These are phyloP conservation scores for Phenganax subtilis DNA, from an alignment of 92 coral and sea anemone species.

Conservation along the genomic window DNA sequence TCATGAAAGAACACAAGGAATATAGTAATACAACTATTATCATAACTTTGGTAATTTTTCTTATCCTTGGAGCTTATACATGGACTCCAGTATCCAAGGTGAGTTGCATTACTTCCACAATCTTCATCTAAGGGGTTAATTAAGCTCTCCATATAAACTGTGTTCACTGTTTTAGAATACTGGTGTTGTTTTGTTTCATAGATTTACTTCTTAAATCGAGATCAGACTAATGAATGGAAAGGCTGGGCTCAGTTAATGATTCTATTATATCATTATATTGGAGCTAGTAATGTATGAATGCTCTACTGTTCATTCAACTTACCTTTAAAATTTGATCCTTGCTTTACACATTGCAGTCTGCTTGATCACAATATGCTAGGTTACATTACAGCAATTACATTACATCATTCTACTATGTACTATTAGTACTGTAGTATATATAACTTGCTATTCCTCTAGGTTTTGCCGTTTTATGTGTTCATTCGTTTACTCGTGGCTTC, in stretches of 20 bases:
- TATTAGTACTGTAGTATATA: too few species aligned
- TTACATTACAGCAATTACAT: too few species aligned
- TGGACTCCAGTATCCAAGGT: conserved; percentile 83
- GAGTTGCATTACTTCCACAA: not conserved
- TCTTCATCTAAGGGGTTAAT: not conserved
- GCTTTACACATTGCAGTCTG: too few species aligned
- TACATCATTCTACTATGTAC: too few species aligned
- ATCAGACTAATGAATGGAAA: conserved; percentile 87
- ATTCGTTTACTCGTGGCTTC: conserved; percentile 90
- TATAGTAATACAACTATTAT: conserved; percentile 67
- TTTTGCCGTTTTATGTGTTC: conserved; percentile 87
- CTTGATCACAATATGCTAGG: too few species aligned
- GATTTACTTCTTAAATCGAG: conserved; percentile 70
- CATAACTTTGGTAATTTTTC: conserved; percentile 55
- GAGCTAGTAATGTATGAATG: conserved; percentile 75
- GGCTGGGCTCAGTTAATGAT: conserved; percentile 96
- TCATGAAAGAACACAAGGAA: conserved; percentile 87
- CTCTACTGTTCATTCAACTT: too few species aligned
- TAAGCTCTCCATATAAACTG: too few species aligned
- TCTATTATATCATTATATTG: conserved; percentile 75
- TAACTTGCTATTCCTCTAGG: conserved; percentile 39
- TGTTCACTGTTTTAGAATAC: too few species aligned
- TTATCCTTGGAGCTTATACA: conserved; percentile 76
- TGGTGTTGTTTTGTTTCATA: conserved; percentile 4
- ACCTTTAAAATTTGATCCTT: too few species aligned